Percentiles rank a stretch among this genome's conserved stretches.
Evolutionary conservation across 2,797 vertebrate genomes (phyloP).

Genomic region (Salarias fasciatus): DNA sequence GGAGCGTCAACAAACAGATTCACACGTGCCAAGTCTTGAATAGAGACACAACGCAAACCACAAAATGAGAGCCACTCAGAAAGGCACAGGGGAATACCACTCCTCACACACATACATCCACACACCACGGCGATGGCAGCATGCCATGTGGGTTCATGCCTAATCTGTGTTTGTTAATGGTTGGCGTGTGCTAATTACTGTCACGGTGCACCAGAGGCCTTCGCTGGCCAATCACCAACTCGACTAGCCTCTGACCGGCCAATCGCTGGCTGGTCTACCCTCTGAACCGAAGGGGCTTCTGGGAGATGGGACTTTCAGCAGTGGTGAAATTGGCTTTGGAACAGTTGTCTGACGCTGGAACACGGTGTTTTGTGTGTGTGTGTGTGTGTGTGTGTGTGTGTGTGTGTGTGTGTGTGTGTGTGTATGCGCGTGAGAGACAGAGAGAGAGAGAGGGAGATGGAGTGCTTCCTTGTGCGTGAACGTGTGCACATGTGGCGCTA

Average conservation of each 20-base stretch:
- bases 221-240: slow-evolving; percentile 82
- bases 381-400: slow-evolving; percentile 19
- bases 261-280: slow-evolving; percentile 71
- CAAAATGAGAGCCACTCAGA: slow-evolving; percentile 72
- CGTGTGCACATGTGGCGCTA: slow-evolving; percentile 63
- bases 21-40: slow-evolving; percentile 65
- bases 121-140: slow-evolving; percentile 84
- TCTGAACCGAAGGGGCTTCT: slow-evolving; percentile 75
- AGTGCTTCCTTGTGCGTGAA: slow-evolving; percentile 43
- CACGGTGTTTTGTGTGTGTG: slow-evolving; percentile 37
- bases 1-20: slow-evolving; percentile 44
- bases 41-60: slow-evolving; percentile 42
- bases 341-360: slow-evolving; percentile 69
- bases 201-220: slow-evolving; percentile 82
- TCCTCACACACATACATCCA: slow-evolving; percentile 65
- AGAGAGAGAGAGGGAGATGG: slow-evolving; percentile 22
- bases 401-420: slow-evolving; percentile 20
- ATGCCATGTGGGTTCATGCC: slow-evolving; percentile 88
- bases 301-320: slow-evolving; percentile 68
- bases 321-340: slow-evolving; percentile 72
- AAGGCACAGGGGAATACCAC: slow-evolving; percentile 68
- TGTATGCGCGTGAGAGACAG: slow-evolving; percentile 17
- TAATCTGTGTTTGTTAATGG: slow-evolving; percentile 97
- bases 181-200: slow-evolving; percentile 98
- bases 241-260: slow-evolving; percentile 75